A percentile compares a stretch with the other conserved stretches of the same genome.
Conservation (phyloP, 2,797 vertebrate genomes). For the Fundulus diaphanus region DNA sequence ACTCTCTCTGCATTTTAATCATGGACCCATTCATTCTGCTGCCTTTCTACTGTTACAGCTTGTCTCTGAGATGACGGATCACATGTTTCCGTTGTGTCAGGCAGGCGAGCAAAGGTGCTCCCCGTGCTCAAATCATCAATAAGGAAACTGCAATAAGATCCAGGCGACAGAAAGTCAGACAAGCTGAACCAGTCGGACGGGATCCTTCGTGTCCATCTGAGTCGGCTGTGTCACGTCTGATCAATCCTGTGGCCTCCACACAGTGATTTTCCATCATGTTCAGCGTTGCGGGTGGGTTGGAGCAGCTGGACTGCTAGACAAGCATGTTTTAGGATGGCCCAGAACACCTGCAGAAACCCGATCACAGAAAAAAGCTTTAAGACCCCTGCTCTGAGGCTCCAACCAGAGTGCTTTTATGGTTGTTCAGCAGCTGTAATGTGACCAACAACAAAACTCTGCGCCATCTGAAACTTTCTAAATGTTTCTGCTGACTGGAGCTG, state of each 20-base stretch:
- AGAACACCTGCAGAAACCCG: neutral
- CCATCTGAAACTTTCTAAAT: neutral
- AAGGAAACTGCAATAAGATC: neutral
- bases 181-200: neutral
- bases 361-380: neutral
- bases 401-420: neutral
- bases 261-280: neutral
- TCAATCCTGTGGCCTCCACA: neutral
- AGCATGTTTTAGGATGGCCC: neutral
- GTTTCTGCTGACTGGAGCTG: slow-evolving; percentile 8
- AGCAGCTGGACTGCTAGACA: neutral
- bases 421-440: neutral
- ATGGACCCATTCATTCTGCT: neutral
- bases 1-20: slow-evolving; percentile 19
- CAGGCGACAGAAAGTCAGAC: neutral
- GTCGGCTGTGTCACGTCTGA: neutral
- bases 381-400: neutral
- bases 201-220: neutral
- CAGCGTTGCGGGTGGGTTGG: neutral
- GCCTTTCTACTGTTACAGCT: neutral
- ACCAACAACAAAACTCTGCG: neutral
- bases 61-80: neutral
- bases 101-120: no score
- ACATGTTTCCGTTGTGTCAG: neutral
- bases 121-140: neutral